Conservation (phyloP, 1,140 invertebrate species). For the Eriosoma lanigerum region DNA sequence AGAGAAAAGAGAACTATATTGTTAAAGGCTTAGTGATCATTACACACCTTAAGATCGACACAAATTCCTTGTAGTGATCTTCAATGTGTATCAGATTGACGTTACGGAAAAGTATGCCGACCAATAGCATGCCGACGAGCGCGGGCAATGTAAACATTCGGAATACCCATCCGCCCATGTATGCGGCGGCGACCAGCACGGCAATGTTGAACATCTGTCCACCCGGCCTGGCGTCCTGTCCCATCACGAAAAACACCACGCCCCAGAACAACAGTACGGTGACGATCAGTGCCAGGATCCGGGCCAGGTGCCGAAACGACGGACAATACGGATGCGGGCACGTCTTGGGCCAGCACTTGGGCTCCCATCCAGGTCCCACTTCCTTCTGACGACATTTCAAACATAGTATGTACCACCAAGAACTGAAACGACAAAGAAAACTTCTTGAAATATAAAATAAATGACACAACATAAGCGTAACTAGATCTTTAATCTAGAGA, state of each 20-base stretch:
- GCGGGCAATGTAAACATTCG: slow-evolving; percentile 78
- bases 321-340: slow-evolving; percentile 81
- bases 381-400: slow-evolving; percentile 71
- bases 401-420: slow-evolving; percentile 74
- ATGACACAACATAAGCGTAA: too few species aligned
- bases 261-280: slow-evolving; percentile 77
- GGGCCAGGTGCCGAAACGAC: slow-evolving; percentile 74
- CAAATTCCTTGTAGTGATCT: slow-evolving; percentile 64
- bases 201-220: slow-evolving; percentile 80
- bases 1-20: too few species aligned
- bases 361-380: slow-evolving; percentile 73
- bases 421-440: slow-evolving; percentile 59
- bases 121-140: slow-evolving; percentile 82
- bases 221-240: slow-evolving; percentile 72
- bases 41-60: slow-evolving; percentile 68
- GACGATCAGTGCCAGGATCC: slow-evolving; percentile 68
- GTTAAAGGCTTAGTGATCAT: too few species aligned
- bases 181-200: slow-evolving; percentile 70
- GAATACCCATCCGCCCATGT: slow-evolving; percentile 78
- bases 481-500: too few species aligned
- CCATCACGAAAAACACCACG: slow-evolving; percentile 71
- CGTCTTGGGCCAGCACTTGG: slow-evolving; percentile 70
- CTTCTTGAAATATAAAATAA: too few species aligned
- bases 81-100: slow-evolving; percentile 72
- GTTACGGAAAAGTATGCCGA: slow-evolving; percentile 79